Percentiles rank a stretch among this genome's conserved stretches.
phyloP scores from a whole-genome alignment of 2,797 vertebrate species.

The Catamblyrhynchus diadema region DNA sequence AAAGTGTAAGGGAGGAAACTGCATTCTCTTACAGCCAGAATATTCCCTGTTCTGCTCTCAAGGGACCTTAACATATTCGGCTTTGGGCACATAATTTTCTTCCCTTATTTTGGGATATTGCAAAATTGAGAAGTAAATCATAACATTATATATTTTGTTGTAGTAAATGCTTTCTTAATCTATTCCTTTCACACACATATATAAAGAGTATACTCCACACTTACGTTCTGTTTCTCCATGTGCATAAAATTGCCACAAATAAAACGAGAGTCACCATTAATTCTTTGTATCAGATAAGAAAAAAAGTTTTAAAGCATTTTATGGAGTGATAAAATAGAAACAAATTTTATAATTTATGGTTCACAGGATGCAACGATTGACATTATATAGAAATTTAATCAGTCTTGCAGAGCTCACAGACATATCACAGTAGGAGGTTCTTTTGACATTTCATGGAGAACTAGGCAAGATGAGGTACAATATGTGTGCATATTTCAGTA shows the following conservation, averaged over 20 bases:
- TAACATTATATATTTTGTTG: not conserved
- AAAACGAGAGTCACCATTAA: conserved; percentile 50
- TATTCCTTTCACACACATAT: not conserved
- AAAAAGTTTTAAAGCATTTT: conserved; percentile 65
- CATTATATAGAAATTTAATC: conserved; percentile 79
- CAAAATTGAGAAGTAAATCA: not conserved
- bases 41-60: not conserved
- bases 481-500: conserved; percentile 69
- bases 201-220: not conserved
- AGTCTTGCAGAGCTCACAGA: conserved; percentile 72
- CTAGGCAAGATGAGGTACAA: conserved; percentile 69
- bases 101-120: not conserved
- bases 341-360: conserved; percentile 78
- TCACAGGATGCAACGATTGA: conserved; percentile 72
- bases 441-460: conserved; percentile 80
- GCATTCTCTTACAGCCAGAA: not conserved
- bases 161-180: not conserved
- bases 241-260: conserved; percentile 41
- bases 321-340: conserved; percentile 71
- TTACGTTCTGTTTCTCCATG: not conserved
- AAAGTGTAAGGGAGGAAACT: conserved; percentile 31
- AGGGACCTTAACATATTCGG: not conserved
- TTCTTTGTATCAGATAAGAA: not conserved
- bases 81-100: not conserved
- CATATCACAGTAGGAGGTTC: conserved; percentile 74